Evolutionary conservation across 2,797 vertebrate genomes (phyloP).

Genomic region (Steatocranus sp.): DNA sequence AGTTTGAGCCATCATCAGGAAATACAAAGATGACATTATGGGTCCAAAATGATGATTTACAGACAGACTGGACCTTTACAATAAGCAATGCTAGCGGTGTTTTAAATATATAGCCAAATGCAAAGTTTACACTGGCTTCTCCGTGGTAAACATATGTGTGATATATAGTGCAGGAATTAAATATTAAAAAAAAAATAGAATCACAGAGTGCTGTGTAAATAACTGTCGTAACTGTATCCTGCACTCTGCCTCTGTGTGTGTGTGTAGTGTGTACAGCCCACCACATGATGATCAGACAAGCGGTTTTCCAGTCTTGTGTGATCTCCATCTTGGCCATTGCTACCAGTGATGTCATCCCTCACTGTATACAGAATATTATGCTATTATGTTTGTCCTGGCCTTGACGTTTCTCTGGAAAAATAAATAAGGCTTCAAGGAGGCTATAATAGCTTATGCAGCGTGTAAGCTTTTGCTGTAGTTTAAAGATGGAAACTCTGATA

Average conservation of each 20-base stretch:
- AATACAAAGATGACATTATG: neutral
- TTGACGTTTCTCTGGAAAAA: conserved; percentile 53
- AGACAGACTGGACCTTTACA: neutral
- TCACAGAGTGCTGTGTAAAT: conserved; percentile 28
- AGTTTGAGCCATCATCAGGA: neutral
- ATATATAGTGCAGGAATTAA: neutral
- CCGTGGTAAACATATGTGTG: neutral
- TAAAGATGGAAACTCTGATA: conserved; percentile 55
- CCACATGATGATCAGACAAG: conserved; percentile 50
- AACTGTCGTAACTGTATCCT: conserved; percentile 37
- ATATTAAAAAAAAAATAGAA: neutral
- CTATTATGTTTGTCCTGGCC: conserved; percentile 55
- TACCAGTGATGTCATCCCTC: conserved; percentile 62
- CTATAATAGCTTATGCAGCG: conserved; percentile 9
- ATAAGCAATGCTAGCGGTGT: neutral
- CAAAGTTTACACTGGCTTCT: neutral
- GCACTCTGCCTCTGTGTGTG: neutral
- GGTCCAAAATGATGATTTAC: neutral
- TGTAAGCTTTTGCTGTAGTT: conserved; percentile 4
- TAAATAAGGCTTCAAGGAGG: conserved; percentile 41
- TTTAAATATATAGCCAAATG: neutral
- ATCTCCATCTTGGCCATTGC: conserved; percentile 47
- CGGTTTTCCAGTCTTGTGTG: conserved; percentile 45
- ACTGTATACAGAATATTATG: conserved; percentile 59
- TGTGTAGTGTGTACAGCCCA: neutral